These are phyloP conservation scores for Drosophila tanythrix DNA, from an alignment of 2,888 invertebrate species.

Conservation along the genomic window DNA sequence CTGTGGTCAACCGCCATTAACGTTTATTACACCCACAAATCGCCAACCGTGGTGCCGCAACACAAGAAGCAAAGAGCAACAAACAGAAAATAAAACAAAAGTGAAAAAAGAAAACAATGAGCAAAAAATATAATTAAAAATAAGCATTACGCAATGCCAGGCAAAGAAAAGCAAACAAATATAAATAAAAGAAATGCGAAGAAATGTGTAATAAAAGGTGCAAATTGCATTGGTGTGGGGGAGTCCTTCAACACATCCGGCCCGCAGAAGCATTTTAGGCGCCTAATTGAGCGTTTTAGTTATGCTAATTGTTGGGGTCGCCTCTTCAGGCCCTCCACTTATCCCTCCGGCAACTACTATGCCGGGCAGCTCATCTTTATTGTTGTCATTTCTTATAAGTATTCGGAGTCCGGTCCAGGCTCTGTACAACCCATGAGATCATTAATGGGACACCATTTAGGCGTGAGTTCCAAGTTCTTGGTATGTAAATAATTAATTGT, in stretches of 20 bases:
- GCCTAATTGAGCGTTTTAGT: conserved; percentile 78
- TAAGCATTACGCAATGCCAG: conserved; percentile 72
- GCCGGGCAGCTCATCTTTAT: conserved; percentile 47
- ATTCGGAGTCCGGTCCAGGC: conserved; percentile 26
- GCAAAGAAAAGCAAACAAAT: conserved; percentile 34
- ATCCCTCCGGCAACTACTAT: neutral
- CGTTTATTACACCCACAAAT: conserved; percentile 77
- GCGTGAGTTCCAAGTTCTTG: conserved; percentile 31
- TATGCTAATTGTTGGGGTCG: conserved; percentile 72
- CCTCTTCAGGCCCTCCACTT: neutral
- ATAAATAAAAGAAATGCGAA: conserved; percentile 24
- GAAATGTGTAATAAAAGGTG: conserved; percentile 72
- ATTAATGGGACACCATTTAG: conserved; percentile 36
- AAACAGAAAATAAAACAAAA: conserved; percentile 24
- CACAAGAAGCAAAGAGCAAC: conserved; percentile 73
- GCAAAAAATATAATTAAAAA: conserved; percentile 73
- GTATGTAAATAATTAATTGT: conserved; percentile 50
- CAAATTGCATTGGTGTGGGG: conserved; percentile 63
- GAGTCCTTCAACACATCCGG: conserved; percentile 20
- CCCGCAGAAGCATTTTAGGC: conserved; percentile 54
- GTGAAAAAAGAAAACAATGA: conserved; percentile 41
- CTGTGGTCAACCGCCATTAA: conserved; percentile 78
- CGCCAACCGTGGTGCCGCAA: conserved; percentile 58
- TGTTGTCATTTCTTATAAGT: conserved; percentile 53
- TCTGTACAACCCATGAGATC: conserved; percentile 20